A percentile compares a stretch with the other conserved stretches of the same genome.
phyloP scores from a whole-genome alignment of 2,113 vertebrate genomes.

The Rhipidura dahli region DNA sequence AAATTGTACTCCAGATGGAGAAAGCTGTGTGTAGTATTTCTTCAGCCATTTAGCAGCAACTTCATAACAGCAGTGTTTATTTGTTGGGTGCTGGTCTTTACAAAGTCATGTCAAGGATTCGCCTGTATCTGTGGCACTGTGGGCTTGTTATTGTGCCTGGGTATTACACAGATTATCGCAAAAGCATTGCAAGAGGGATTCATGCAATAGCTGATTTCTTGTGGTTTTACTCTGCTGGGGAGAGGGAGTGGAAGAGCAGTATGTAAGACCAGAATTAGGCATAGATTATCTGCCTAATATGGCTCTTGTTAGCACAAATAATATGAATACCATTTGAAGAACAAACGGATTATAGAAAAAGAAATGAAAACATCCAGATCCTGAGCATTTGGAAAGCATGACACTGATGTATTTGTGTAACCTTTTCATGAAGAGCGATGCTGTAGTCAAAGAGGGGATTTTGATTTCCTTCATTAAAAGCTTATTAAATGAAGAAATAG shows the following conservation, averaged over 20 bases:
- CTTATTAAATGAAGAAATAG: conserved; percentile 78
- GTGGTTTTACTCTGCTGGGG: not conserved
- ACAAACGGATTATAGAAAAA: conserved; percentile 23
- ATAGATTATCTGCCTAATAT: conserved; percentile 12
- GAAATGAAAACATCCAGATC: conserved; percentile 18
- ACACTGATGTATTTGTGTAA: conserved; percentile 70
- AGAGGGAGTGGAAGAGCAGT: not conserved
- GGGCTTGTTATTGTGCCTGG: not conserved
- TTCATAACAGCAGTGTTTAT: not conserved
- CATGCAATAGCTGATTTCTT: not conserved
- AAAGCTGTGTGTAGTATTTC: not conserved
- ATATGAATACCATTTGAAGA: not conserved
- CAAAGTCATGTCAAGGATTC: not conserved
- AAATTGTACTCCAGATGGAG: not conserved
- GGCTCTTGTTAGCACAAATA: conserved; percentile 14
- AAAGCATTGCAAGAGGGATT: not conserved
- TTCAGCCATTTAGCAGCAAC: not conserved
- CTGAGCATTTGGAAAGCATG: conserved; percentile 50
- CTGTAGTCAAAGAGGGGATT: conserved; percentile 58
- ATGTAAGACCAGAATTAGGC: not conserved
- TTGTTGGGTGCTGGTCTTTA: not conserved
- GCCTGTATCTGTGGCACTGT: not conserved
- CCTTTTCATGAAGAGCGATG: conserved; percentile 58
- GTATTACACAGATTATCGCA: not conserved
- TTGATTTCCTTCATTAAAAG: conserved; percentile 78